A percentile compares a stretch with the other conserved stretches of the same genome.
These are phyloP conservation scores for Laspeyria flexula DNA, from an alignment of 2,888 invertebrate species.

Conservation along the genomic window DNA sequence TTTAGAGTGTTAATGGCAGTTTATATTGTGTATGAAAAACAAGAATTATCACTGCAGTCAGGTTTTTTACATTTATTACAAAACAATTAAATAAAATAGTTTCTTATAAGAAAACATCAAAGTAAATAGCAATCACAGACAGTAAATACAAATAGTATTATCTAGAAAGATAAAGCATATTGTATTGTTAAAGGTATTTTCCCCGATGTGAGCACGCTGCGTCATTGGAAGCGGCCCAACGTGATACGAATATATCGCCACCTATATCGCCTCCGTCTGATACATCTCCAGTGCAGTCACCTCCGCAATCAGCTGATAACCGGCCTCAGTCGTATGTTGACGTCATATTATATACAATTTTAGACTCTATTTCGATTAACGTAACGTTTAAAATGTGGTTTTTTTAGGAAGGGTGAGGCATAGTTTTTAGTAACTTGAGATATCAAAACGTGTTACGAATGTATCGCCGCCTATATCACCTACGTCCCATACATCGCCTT, in stretches of 20 bases:
- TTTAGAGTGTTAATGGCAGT: too few relatives aligned
- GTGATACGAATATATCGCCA: conserved; percentile 39
- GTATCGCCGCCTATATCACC: too few relatives aligned
- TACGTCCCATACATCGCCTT: too few relatives aligned
- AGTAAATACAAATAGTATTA: neutral
- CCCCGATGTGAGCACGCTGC: conserved; percentile 72
- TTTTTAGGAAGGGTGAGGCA: too few relatives aligned
- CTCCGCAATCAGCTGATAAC: conserved; percentile 46
- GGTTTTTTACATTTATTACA: too few relatives aligned
- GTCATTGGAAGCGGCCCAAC: conserved; percentile 61
- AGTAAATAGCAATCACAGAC: neutral
- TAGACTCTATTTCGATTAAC: neutral
- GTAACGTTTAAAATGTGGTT: too few relatives aligned
- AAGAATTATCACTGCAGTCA: too few relatives aligned
- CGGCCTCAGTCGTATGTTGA: conserved; percentile 62
- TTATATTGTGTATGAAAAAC: too few relatives aligned
- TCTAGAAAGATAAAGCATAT: neutral
- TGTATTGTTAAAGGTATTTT: conserved; percentile 61
- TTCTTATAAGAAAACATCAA: neutral
- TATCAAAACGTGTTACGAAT: too few relatives aligned
- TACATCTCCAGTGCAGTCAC: conserved; percentile 48
- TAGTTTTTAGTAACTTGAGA: too few relatives aligned
- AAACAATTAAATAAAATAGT: neutral
- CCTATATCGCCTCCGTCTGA: conserved; percentile 48
- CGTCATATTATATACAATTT: neutral